Evolutionary conservation across 2,113 vertebrate genomes (phyloP).

Genomic region (Hemiscyllium ocellatum): DNA sequence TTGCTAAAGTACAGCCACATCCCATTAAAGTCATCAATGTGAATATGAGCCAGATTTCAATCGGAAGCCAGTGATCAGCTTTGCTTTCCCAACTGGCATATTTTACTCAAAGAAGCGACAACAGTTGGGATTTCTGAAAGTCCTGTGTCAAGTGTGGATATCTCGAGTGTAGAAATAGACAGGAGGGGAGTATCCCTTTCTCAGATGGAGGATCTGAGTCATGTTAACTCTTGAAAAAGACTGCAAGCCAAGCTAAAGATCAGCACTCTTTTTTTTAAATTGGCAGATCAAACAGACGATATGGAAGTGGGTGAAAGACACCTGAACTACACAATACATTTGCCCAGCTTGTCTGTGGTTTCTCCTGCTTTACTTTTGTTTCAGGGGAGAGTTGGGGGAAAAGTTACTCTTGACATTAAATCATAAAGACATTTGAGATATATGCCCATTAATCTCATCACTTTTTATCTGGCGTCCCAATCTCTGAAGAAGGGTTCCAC

Average conservation of each 20-base stretch:
- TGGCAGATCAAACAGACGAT: background rate
- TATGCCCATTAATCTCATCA: too few relatives aligned
- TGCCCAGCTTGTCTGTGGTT: background rate
- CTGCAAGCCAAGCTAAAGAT: background rate
- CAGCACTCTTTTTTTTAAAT: background rate
- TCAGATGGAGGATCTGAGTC: background rate
- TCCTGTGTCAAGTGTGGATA: background rate
- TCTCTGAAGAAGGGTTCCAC: too few relatives aligned
- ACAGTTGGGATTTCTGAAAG: background rate
- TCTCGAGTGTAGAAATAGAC: background rate
- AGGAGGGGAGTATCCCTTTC: background rate
- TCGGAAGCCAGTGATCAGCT: background rate
- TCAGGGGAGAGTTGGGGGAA: too few relatives aligned
- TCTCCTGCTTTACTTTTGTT: background rate
- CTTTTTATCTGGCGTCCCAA: background rate
- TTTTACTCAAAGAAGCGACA: background rate
- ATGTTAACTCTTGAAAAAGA: background rate
- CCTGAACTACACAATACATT: background rate
- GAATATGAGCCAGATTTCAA: background rate
- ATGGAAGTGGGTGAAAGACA: background rate
- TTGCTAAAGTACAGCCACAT: background rate
- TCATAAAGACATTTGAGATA: background rate
- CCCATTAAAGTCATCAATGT: background rate
- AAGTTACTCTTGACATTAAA: background rate
- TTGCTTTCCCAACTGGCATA: background rate